Conservation (phyloP, 1,140 invertebrate species). For the Panagrolaimus sp. region DNA sequence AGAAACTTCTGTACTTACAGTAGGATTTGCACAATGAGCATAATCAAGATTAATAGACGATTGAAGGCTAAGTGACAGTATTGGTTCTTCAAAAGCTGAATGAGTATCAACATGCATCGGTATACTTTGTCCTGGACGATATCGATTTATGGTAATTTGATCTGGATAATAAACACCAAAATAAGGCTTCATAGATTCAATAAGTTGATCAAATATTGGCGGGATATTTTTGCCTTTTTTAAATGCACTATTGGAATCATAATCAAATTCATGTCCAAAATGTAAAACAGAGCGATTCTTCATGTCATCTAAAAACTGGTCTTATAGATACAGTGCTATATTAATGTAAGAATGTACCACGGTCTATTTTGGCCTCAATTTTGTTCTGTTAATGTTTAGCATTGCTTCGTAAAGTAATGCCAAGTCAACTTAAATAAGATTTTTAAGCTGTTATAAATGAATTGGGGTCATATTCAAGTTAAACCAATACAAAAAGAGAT, state of each 20-base stretch:
- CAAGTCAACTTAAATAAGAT: no score
- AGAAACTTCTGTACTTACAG: conserved; percentile 61
- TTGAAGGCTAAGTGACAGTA: conserved; percentile 77
- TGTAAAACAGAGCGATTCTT: conserved; percentile 84
- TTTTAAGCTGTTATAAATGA: no score
- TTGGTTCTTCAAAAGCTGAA: conserved; percentile 80
- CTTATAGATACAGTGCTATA: no score
- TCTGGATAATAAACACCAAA: conserved; percentile 62
- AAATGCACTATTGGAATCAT: conserved; percentile 80
- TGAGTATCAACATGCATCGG: conserved; percentile 91
- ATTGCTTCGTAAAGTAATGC: no score
- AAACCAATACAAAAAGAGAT: no score
- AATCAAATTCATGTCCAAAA: conserved; percentile 87
- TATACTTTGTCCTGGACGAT: conserved; percentile 86
- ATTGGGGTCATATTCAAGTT: no score
- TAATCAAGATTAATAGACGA: conserved; percentile 60
- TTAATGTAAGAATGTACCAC: no score
- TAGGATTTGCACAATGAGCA: conserved; percentile 4
- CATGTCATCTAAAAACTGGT: conserved; percentile 60
- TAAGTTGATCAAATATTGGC: conserved; percentile 66
- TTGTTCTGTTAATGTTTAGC: no score
- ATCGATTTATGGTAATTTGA: conserved; percentile 86
- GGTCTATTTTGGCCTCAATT: no score
- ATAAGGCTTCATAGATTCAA: conserved; percentile 64
- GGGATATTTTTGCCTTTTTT: conserved; percentile 71